Base-by-base conservation (phyloP, 2,113 vertebrate species). In the Cepphus grylle region DNA sequence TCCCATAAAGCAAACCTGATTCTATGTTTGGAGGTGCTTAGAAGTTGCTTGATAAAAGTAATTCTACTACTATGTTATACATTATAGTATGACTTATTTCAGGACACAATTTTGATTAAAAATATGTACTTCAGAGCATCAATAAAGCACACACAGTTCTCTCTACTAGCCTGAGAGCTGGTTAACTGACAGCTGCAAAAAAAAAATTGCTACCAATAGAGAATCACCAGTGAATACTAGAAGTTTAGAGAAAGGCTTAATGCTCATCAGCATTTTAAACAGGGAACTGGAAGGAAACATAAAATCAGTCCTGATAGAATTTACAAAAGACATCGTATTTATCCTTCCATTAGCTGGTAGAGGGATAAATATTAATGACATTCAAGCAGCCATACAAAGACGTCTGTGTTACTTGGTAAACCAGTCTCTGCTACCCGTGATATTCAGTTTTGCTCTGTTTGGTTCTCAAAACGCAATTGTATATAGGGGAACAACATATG, bases 231-330 rank as follows among this genome's bases (percentile, higher is more conserved):
- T 67, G 59, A 66, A 65, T 63, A 65, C 4, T 3, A 36, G n/a
- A 72, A 79, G 22, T 67, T 65, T 82, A 61, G 52, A 79, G 81
- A 59, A 81, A 61, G 25, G 8, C 6, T 52, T 56, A 91, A n/a
- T 32, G 27, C 15, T 90, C 26, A 65, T 93, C 40, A 90, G 76
- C 53, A 62, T 88, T 96, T 95, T 85, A 72, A 90, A 82, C 25
- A 45, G 42, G 25, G 49, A 87, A 21, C 23, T 85, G 36, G 16
- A 88, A 76, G 22, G 49, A 88, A 82, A 65, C 47, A 70, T 19
- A 50, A 77, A 88, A 66, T 81, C 29, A 47, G 82, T 83, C 55
- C 17, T 62, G 53, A 32, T 77, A 73, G 77, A 88, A 88, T 77
- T 30, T 66, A 9, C 50, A 62, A 32, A 58, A 61, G 25, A 66